Evolutionary conservation across 2,113 vertebrate species (phyloP), one percentile per base, ranked within the genome.

Genomic region (Leptodactylus fuscus): DNA sequence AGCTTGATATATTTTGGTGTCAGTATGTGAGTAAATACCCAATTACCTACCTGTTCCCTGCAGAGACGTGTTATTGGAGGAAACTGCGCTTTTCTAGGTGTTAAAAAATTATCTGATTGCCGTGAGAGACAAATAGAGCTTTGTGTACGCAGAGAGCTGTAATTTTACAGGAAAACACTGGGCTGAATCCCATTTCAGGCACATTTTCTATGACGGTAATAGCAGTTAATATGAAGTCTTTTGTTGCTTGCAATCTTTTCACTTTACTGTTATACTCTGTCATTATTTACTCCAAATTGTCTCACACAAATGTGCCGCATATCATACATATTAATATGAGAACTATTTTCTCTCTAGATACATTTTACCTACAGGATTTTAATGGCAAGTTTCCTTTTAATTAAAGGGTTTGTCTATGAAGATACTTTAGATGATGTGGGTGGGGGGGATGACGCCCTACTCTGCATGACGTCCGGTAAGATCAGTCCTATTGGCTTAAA

Each of bases 11-110:
- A 74, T 46, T 60, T 83, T 74, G 22, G 36, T 83, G 81, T 62
- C 81, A 83, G n/a, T 55, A 60, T 83, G 81, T 74, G 81, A 83
- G 81, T 74, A 83, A 83, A 83, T 83, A 83, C n/a, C 81, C 70
- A 74, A 83, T 83, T 83, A 75, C 67, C 70, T 62, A 60, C 70
- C 51, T 60, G 49, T 46, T 83, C 81, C 81, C 81, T 36, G n/a
- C 27, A 58, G 81, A 83, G 81, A 12, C 7, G 51, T 44, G 70
- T 60, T 74, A 75, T 74, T 83, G 70, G 70, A 83, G 60, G 51
- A 71, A 83, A 75, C 51, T 24, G 24, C 7, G 15, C 34, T 27
- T 38, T 60, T 74, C 70, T 24, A 44, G 51, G 41, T 60, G 55
- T 60, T 51, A 48, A 75, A 83, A 41, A 83, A 58, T 48, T 41